Conservation (phyloP, 2,113 vertebrate genomes). For the Electrona antarctica region DNA sequence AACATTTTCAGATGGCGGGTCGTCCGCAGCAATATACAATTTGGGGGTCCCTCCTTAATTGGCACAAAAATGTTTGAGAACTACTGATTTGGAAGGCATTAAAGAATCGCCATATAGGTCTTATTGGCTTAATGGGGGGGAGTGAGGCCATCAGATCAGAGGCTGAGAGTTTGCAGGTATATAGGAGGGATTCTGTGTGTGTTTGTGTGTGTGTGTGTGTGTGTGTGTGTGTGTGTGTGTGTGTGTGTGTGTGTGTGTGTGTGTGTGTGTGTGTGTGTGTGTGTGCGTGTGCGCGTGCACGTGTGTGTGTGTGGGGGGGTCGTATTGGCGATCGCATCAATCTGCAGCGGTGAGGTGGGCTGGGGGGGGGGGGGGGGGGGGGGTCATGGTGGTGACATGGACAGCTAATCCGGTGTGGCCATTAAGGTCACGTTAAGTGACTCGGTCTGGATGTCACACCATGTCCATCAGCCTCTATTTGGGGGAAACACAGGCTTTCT, state of each 20-base stretch:
- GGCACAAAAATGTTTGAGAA: no score
- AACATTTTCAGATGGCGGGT: no score
- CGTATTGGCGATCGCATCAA: constrained; percentile 51
- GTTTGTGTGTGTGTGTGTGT: neutral
- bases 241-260: constrained; percentile 20
- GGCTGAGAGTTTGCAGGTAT: neutral
- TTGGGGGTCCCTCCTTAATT: no score
- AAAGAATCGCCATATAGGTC: no score
- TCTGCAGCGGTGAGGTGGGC: constrained; percentile 54
- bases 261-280: no score
- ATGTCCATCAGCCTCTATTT: constrained; percentile 74
- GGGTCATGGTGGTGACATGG: constrained; percentile 22
- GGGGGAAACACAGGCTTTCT: constrained; percentile 53
- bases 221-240: no score
- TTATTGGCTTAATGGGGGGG: constrained; percentile 33
- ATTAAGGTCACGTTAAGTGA: constrained; percentile 72
- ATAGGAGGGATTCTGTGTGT: constrained; percentile 41
- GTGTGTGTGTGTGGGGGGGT: no score
- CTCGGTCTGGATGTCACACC: constrained; percentile 66
- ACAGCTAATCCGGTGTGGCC: constrained; percentile 73
- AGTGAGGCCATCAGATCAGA: constrained; percentile 49
- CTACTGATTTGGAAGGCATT: no score
- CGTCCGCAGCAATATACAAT: no score
- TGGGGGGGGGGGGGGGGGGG: neutral
- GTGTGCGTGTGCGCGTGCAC: no score